Conservation (phyloP, 2,888 invertebrate species). For the Cremastinae sp. region DNA sequence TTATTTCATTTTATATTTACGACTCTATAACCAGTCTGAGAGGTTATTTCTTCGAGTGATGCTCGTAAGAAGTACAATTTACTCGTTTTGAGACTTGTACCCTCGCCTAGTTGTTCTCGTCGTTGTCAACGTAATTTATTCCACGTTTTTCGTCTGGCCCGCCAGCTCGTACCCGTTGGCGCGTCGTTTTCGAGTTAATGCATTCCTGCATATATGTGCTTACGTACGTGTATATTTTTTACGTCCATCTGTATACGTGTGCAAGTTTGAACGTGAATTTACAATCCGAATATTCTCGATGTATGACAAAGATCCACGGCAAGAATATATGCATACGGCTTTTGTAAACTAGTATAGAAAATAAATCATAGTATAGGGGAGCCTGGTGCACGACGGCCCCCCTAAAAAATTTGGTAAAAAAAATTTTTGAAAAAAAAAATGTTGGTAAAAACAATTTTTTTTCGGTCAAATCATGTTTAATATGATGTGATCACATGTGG, state of each 20-base stretch:
- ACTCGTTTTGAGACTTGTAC: constrained; percentile 18
- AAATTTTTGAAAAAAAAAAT: too few relatives aligned
- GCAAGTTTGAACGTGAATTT: constrained; percentile 20
- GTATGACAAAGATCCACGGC: constrained; percentile 7
- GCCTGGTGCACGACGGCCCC: too few relatives aligned
- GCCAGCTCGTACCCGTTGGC: constrained; percentile 14
- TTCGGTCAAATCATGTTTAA: too few relatives aligned
- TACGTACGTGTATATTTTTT: background rate
- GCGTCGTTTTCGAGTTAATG: constrained; percentile 11
- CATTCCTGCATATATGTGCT: background rate
- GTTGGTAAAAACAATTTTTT: too few relatives aligned
- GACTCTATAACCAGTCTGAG: background rate
- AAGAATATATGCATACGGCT: background rate
- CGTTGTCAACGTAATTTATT: constrained; percentile 48
- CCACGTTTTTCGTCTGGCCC: constrained; percentile 48
- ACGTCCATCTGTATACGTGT: background rate
- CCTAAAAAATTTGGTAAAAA: too few relatives aligned
- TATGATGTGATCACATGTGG: too few relatives aligned
- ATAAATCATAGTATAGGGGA: too few relatives aligned
- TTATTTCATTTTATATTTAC: background rate
- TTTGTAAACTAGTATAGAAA: background rate
- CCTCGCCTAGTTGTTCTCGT: constrained; percentile 13
- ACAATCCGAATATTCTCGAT: constrained; percentile 35
- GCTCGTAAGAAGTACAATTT: constrained; percentile 46
- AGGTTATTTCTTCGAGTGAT: constrained; percentile 37